Evolutionary conservation across 2,113 vertebrate genomes (phyloP).

Genomic region (Lethenteron camtschaticum): DNA sequence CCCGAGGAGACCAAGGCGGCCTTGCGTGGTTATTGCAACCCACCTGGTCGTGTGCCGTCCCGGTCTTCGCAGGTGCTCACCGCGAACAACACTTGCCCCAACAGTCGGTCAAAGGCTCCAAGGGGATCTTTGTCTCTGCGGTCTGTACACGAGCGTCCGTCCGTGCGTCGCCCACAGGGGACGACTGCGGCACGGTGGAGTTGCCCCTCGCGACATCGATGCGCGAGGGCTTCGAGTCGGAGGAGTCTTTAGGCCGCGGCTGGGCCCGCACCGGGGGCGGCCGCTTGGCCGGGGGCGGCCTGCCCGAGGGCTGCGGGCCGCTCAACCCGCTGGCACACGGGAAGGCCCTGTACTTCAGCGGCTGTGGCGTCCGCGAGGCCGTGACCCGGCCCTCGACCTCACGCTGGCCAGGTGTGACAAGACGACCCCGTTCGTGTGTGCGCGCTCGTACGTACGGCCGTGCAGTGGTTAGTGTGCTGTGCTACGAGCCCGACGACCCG

Average conservation of each 20-base stretch:
- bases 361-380: constrained; percentile 81
- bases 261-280: constrained; percentile 76
- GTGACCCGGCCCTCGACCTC: constrained; percentile 84
- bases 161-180: constrained; percentile 29
- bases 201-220: constrained; percentile 74
- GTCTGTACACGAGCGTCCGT: too few species aligned
- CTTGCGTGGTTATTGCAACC: too few species aligned
- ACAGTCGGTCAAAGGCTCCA: too few species aligned
- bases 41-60: too few species aligned
- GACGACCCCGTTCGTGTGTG: too few species aligned
- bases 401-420: constrained; percentile 64
- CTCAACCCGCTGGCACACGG: constrained; percentile 81
- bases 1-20: too few species aligned
- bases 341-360: constrained; percentile 87
- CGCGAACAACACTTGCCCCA: too few species aligned
- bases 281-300: constrained; percentile 24
- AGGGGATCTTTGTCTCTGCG: too few species aligned
- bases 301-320: constrained; percentile 86
- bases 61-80: too few species aligned
- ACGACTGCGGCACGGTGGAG: constrained; percentile 69
- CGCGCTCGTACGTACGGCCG: too few species aligned
- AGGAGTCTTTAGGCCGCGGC: constrained; percentile 59
- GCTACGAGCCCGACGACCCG: too few species aligned
- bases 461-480: too few species aligned
- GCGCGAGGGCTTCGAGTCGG: constrained; percentile 95